Evolutionary conservation across 1,140 invertebrate species (phyloP).

Genomic region (Planococcus citri): DNA sequence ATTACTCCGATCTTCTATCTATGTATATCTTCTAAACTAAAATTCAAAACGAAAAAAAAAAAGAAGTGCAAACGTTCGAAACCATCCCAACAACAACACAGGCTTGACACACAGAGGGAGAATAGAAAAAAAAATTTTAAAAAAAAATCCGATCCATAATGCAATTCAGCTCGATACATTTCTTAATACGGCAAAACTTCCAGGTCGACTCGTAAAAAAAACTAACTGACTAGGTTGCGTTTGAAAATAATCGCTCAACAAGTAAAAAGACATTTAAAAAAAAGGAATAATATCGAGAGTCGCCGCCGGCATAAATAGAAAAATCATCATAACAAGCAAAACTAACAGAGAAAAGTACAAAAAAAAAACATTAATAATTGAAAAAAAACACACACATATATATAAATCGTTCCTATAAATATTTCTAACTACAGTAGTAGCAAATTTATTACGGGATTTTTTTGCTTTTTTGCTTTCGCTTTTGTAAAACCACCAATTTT

Average conservation of each 20-base stretch:
- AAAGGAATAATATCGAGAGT: conserved; percentile 15
- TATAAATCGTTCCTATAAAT: background rate
- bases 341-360: conserved; percentile 13
- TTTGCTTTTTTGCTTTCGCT: no score
- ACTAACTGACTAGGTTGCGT: conserved; percentile 17
- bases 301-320: conserved; percentile 6
- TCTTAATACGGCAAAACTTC: background rate
- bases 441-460: no score
- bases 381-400: background rate
- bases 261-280: conserved; percentile 13
- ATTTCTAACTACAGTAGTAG: background rate
- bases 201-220: conserved; percentile 17
- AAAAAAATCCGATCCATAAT: background rate
- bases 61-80: background rate
- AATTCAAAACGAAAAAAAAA: no score
- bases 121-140: background rate
- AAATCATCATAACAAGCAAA: conserved; percentile 20
- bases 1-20: no score
- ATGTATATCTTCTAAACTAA: no score
- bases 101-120: no score
- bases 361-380: background rate
- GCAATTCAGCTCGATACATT: background rate
- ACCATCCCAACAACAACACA: no score
- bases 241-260: conserved; percentile 18
- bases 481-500: no score